Percentiles rank a stretch among this genome's conserved stretches.
These are phyloP conservation scores for Sphinx pinastri DNA, from an alignment of 2,888 invertebrate genomes.

Conservation along the genomic window DNA sequence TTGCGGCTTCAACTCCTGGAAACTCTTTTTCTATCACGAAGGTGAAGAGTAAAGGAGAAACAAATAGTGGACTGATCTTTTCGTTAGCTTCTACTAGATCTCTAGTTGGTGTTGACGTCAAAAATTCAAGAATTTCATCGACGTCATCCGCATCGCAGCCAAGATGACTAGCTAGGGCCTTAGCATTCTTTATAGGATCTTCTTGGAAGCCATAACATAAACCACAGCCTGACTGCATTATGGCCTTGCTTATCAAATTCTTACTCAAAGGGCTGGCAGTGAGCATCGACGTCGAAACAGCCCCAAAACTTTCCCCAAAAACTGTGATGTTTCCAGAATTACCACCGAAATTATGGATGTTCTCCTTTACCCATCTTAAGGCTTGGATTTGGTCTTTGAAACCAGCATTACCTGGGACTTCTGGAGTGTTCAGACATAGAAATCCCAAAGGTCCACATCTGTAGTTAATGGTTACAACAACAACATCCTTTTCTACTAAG, in stretches of 20 bases:
- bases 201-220: slow-evolving; percentile 56
- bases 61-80: slow-evolving; percentile 44
- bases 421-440: slow-evolving; percentile 71
- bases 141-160: slow-evolving; percentile 65
- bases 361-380: slow-evolving; percentile 70
- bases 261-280: slow-evolving; percentile 71
- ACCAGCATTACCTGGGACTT: slow-evolving; percentile 77
- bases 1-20: slow-evolving; percentile 62
- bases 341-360: slow-evolving; percentile 73
- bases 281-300: slow-evolving; percentile 54
- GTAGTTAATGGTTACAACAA: slow-evolving; percentile 83
- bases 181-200: slow-evolving; percentile 65
- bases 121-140: slow-evolving; percentile 68
- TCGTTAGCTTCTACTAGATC: slow-evolving; percentile 64
- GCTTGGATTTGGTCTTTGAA: slow-evolving; percentile 73
- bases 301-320: slow-evolving; percentile 74
- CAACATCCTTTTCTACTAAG: slow-evolving; percentile 82
- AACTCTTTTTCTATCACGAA: slow-evolving; percentile 73
- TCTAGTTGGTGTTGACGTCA: slow-evolving; percentile 62
- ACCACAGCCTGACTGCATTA: slow-evolving; percentile 70
- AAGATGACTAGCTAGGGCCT: slow-evolving; percentile 54
- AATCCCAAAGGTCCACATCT: slow-evolving; percentile 78
- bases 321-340: slow-evolving; percentile 71
- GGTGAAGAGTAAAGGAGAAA: slow-evolving; percentile 42
- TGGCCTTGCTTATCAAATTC: slow-evolving; percentile 64